Conservation (phyloP, 2,113 vertebrate genomes). For the Motacilla tschutschensis region DNA sequence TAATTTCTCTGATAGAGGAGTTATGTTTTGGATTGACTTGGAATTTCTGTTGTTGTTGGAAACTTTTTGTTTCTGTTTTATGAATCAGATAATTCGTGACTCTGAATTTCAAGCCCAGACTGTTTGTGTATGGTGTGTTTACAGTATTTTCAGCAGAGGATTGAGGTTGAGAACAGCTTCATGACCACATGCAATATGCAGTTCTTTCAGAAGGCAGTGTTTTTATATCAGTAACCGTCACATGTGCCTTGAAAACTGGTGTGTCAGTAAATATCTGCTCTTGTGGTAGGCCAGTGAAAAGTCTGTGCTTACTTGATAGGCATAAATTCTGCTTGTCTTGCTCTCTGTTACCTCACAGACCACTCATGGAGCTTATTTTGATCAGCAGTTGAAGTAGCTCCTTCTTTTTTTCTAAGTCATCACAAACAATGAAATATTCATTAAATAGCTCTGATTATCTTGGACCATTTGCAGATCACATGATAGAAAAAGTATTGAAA, state of each 20-base stretch:
- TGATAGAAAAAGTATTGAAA: background rate
- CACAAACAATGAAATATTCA: background rate
- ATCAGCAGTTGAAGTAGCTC: background rate
- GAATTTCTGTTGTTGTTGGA: background rate
- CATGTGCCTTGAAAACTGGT: background rate
- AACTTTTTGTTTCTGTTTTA: background rate
- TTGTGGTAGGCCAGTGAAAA: background rate
- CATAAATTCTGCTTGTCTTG: background rate
- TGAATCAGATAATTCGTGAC: background rate
- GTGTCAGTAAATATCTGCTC: background rate
- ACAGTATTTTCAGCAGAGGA: background rate
- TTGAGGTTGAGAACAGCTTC: background rate
- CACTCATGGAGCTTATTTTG: background rate
- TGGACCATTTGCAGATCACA: background rate
- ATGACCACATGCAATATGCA: background rate
- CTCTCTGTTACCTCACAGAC: background rate
- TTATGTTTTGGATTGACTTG: background rate
- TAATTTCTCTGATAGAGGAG: background rate
- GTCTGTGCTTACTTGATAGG: background rate
- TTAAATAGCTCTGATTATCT: background rate
- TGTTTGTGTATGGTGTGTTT: background rate
- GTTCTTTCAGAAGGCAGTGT: background rate
- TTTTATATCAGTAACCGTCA: background rate
- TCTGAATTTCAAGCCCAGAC: background rate
- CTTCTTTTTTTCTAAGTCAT: background rate